Evolutionary conservation across 2,888 invertebrate genomes (phyloP).

Genomic region (Cephus runcator): DNA sequence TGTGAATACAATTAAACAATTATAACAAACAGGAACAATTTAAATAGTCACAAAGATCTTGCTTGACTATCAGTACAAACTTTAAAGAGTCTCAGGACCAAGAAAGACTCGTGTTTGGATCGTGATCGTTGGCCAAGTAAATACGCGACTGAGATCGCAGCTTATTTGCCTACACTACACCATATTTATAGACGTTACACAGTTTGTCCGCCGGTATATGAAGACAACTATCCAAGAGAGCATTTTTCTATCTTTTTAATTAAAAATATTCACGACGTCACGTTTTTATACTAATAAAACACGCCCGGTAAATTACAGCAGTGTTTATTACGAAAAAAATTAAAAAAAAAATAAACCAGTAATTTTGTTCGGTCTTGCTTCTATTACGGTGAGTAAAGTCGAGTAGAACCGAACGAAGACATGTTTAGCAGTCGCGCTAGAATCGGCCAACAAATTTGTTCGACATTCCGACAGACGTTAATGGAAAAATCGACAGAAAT

Average conservation of each 20-base stretch:
- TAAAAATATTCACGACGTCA: too few relatives aligned
- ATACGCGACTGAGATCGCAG: neutral
- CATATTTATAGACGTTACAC: neutral
- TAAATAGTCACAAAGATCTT: neutral
- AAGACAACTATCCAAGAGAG: neutral
- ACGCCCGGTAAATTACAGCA: too few relatives aligned
- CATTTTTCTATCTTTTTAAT: neutral
- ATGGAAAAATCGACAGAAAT: neutral
- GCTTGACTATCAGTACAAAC: neutral
- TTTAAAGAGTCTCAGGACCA: neutral
- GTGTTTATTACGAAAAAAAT: too few relatives aligned
- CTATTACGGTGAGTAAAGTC: neutral
- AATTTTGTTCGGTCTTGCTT: neutral
- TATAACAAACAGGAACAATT: neutral
- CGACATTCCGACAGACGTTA: neutral
- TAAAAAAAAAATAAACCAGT: neutral
- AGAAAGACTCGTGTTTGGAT: neutral
- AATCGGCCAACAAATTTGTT: neutral
- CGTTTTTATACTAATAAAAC: too few relatives aligned
- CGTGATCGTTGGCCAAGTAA: neutral
- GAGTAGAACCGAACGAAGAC: neutral
- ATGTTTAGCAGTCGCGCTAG: neutral
- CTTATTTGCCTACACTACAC: neutral
- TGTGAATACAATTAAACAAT: neutral
- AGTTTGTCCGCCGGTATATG: neutral